Conservation (phyloP, 2,113 vertebrate species). For the Speoplatyrhinus poulsoni region DNA sequence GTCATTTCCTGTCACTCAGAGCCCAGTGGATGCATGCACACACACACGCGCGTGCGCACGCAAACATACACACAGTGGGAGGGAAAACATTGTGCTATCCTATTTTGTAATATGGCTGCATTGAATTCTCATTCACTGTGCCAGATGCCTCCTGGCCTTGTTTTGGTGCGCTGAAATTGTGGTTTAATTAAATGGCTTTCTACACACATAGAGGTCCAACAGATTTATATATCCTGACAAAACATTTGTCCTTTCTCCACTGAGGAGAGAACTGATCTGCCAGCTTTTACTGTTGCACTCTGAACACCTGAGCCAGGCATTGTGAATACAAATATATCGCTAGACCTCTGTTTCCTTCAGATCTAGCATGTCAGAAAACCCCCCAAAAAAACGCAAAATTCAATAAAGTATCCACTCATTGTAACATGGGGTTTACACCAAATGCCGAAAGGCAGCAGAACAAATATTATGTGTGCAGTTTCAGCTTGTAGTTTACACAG, state of each 20-base stretch:
- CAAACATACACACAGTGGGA: background rate
- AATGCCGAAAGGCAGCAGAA: too few relatives aligned
- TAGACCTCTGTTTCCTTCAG: constrained; percentile 33
- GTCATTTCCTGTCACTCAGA: constrained; percentile 8
- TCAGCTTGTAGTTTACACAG: too few relatives aligned
- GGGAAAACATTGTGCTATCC: constrained; percentile 6
- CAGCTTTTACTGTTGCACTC: constrained; percentile 47
- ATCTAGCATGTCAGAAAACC: constrained; percentile 3
- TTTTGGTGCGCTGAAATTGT: constrained; percentile 42
- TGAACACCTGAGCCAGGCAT: constrained; percentile 39
- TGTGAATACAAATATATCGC: constrained; percentile 51
- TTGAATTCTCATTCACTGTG: constrained; percentile 30
- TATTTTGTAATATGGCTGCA: constrained; percentile 24
- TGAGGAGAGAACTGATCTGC: constrained; percentile 41
- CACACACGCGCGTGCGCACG: background rate
- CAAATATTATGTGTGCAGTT: too few relatives aligned
- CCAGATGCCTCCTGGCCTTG: constrained; percentile 37
- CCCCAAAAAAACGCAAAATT: constrained; percentile 14
- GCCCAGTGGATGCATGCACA: background rate
- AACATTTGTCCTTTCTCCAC: constrained; percentile 55
- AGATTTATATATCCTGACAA: constrained; percentile 52
- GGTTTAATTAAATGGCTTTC: constrained; percentile 53
- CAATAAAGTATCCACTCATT: constrained; percentile 29
- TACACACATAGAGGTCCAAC: constrained; percentile 41
- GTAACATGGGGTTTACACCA: background rate